Evolutionary conservation across 2,113 vertebrate species (phyloP).

Genomic region (Bos javanicus): DNA sequence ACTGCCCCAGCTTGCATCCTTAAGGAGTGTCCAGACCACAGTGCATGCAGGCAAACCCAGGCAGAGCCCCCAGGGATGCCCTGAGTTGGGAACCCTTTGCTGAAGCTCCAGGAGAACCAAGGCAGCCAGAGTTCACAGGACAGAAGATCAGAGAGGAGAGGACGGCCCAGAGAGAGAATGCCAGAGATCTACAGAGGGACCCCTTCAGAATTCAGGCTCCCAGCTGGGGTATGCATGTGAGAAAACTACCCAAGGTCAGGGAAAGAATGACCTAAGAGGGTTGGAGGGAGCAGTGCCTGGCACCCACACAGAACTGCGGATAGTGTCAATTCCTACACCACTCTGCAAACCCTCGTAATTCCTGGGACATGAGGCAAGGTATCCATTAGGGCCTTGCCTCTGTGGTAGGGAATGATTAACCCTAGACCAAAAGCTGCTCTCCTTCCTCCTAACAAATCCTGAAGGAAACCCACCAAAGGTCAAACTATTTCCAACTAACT

Average conservation of each 20-base stretch:
- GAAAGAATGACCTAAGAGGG: not conserved
- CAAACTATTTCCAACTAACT: not conserved
- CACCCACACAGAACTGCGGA: not conserved
- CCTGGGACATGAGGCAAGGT: not conserved
- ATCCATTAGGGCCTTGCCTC: not conserved
- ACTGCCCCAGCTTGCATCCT: not conserved
- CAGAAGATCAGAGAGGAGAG: not conserved
- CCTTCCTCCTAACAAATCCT: not conserved
- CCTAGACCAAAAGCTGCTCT: not conserved
- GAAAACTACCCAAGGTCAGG: not conserved
- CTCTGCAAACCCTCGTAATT: not conserved
- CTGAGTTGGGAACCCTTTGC: not conserved
- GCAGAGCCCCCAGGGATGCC: not conserved
- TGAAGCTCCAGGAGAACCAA: not conserved
- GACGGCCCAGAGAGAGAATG: not conserved
- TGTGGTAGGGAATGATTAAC: not conserved
- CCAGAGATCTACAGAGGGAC: not conserved
- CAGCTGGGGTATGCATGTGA: fast-evolving
- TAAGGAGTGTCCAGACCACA: not conserved
- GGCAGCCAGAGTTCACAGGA: not conserved
- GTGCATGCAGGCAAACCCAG: not conserved
- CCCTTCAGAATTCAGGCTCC: not conserved
- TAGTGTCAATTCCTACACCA: not conserved
- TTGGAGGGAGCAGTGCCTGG: not conserved
- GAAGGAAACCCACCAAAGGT: not conserved